Conservation (phyloP, 2,888 invertebrate species). For the Cryptocheilus praepositus region DNA sequence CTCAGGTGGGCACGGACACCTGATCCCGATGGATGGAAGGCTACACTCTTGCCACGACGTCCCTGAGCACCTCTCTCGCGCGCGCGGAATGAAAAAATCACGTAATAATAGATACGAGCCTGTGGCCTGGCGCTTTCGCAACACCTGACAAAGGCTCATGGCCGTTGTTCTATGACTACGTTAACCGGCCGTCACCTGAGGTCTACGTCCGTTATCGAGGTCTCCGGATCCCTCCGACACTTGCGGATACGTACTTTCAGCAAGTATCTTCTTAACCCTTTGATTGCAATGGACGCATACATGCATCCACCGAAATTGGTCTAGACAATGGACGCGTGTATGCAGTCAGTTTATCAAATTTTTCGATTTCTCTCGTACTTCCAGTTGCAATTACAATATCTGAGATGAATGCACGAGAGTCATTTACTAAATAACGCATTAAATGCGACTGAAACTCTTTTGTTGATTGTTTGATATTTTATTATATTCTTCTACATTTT, state of each 20-base stretch:
- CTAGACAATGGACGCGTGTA: too few species aligned
- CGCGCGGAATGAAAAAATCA: conserved; percentile 27
- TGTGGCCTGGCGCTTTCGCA: conserved; percentile 50
- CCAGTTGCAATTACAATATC: too few species aligned
- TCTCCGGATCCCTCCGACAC: conserved; percentile 37
- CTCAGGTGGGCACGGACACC: conserved; percentile 42
- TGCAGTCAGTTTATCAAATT: too few species aligned
- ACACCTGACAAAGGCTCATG: conserved; percentile 56
- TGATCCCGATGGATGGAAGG: conserved; percentile 48
- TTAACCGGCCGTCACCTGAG: conserved; percentile 32
- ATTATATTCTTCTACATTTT: too few species aligned
- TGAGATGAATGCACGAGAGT: too few species aligned
- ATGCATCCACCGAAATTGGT: too few species aligned
- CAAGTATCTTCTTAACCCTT: neutral
- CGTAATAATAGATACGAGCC: conserved; percentile 55
- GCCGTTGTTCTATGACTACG: conserved; percentile 50
- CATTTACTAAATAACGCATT: too few species aligned
- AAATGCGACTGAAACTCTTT: too few species aligned
- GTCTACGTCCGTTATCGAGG: conserved; percentile 59
- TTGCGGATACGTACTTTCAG: conserved; percentile 25
- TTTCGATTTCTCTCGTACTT: too few species aligned
- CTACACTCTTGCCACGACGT: conserved; percentile 35
- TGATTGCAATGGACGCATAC: too few species aligned
- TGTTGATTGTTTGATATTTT: too few species aligned
- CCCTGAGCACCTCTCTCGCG: conserved; percentile 35